Percentiles rank a stretch among this genome's conserved stretches.
Evolutionary conservation across 2,888 invertebrate genomes (phyloP).

Genomic region (Omphaloscelis lunosa): DNA sequence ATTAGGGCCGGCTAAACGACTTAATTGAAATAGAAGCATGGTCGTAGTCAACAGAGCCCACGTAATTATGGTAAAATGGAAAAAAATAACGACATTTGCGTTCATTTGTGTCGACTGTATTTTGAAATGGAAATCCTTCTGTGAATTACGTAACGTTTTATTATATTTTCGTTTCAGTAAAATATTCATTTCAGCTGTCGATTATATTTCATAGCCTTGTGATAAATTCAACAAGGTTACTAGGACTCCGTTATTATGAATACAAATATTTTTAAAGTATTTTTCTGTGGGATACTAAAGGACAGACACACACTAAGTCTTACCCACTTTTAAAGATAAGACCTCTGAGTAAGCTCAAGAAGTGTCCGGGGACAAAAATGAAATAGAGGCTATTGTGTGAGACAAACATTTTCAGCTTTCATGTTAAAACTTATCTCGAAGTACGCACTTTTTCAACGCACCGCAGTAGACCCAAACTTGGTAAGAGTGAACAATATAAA

Average conservation of each 20-base stretch:
- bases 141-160: constrained; percentile 39
- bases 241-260: background rate
- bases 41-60: constrained; percentile 44
- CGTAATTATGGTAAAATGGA: constrained; percentile 58
- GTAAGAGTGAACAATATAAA: constrained; percentile 60
- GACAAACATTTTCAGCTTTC: constrained; percentile 25
- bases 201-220: constrained; percentile 21
- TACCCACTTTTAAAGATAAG: constrained; percentile 16
- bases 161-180: constrained; percentile 40
- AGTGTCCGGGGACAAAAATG: constrained; percentile 22
- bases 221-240: background rate
- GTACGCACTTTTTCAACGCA: constrained; percentile 49
- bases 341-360: constrained; percentile 11
- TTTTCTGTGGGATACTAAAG: constrained; percentile 16
- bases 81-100: constrained; percentile 59
- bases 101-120: constrained; percentile 46
- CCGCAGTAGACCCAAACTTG: constrained; percentile 40
- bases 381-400: constrained; percentile 28
- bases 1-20: constrained; percentile 59
- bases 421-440: constrained; percentile 52
- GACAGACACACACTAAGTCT: background rate
- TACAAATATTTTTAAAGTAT: background rate
- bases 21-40: constrained; percentile 65
- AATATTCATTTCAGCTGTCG: constrained; percentile 44
- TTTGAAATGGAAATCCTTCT: constrained; percentile 41